Evolutionary conservation across 2,797 vertebrate genomes (phyloP).

Genomic region (Rhynchonycteris naso): DNA sequence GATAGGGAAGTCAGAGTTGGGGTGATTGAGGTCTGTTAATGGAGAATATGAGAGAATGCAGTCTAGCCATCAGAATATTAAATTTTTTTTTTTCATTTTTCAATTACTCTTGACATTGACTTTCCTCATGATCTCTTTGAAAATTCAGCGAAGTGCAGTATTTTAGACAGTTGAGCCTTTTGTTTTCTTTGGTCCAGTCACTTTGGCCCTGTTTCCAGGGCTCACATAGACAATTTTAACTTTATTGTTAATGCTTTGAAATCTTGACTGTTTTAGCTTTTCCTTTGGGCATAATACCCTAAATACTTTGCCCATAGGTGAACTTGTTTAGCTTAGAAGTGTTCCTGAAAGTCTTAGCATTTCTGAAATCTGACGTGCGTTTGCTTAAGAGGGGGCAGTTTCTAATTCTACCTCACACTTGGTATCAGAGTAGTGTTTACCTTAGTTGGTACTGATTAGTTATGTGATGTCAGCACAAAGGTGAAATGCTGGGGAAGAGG

Average conservation of each 20-base stretch:
- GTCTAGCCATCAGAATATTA: background rate
- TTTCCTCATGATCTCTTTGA: constrained; percentile 14
- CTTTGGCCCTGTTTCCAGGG: background rate
- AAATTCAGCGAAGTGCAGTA: background rate
- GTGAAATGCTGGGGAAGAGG: constrained; percentile 3
- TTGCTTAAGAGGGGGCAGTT: constrained; percentile 46
- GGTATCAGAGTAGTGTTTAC: constrained; percentile 60
- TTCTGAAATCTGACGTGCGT: constrained; percentile 53
- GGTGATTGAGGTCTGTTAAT: background rate
- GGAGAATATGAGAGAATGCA: background rate
- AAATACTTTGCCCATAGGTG: background rate
- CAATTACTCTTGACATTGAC: background rate
- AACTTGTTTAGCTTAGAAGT: background rate
- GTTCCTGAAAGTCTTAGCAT: constrained; percentile 59
- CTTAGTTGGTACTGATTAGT: constrained; percentile 41
- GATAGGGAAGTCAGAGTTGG: background rate
- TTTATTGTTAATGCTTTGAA: constrained; percentile 41
- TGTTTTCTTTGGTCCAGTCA: background rate
- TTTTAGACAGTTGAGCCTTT: background rate
- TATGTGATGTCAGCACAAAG: constrained; percentile 29
- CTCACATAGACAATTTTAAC: background rate
- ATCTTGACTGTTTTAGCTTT: background rate
- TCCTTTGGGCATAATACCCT: background rate
- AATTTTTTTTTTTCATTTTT: background rate
- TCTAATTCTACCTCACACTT: background rate